These are phyloP conservation scores for Melipona bicolor DNA, from an alignment of 2,888 invertebrate genomes.

Conservation along the genomic window DNA sequence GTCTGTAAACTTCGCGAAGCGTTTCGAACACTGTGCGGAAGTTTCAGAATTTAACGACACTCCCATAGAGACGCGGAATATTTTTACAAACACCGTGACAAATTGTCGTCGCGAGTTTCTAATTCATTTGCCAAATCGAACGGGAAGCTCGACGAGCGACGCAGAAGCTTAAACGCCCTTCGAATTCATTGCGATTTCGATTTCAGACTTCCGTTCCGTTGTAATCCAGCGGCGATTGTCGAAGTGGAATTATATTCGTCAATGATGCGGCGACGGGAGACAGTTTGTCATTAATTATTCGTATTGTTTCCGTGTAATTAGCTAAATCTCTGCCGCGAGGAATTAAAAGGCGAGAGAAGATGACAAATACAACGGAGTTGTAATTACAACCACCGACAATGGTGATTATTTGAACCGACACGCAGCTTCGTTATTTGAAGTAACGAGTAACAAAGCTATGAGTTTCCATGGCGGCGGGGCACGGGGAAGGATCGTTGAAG, in stretches of 20 bases:
- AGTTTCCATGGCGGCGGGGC: too few species aligned
- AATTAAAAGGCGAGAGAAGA: not conserved
- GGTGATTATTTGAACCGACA: not conserved
- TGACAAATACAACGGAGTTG: not conserved
- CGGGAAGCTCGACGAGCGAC: not conserved
- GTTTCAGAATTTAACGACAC: too few species aligned
- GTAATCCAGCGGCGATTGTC: not conserved
- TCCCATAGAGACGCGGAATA: too few species aligned
- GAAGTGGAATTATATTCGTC: conserved; percentile 13
- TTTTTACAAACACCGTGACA: too few species aligned
- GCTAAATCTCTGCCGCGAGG: not conserved
- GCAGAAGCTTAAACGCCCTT: not conserved
- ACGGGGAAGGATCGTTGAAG: not conserved
- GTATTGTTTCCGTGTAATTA: conserved; percentile 24
- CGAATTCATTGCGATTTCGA: not conserved
- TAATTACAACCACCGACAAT: not conserved
- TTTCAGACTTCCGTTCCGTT: not conserved
- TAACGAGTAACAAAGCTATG: not conserved
- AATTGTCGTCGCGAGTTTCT: not conserved
- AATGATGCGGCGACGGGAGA: not conserved
- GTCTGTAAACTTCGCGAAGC: too few species aligned
- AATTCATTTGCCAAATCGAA: not conserved
- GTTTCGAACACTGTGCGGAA: too few species aligned
- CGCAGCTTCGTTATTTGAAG: not conserved
- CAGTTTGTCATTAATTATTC: conserved; percentile 18